phyloP scores from a whole-genome alignment of 1,140 invertebrate species.

The Oppia nitens region DNA sequence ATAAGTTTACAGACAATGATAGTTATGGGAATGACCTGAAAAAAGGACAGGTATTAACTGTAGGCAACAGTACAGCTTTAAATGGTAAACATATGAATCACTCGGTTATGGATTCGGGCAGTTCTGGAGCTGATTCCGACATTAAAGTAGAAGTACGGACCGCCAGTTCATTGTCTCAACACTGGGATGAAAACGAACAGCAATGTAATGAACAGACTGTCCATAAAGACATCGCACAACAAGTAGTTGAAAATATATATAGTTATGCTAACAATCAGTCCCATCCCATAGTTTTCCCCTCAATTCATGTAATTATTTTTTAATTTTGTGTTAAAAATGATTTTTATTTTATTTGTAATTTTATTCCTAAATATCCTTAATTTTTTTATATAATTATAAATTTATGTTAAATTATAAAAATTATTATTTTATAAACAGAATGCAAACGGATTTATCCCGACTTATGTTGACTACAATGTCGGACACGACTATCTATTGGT shows the following conservation, averaged over 20 bases:
- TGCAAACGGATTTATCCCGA: conserved; percentile 69
- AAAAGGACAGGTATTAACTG: neutral
- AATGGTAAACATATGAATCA: neutral
- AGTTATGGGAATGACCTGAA: neutral
- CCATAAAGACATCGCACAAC: conserved; percentile 29
- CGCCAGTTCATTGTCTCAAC: conserved; percentile 52
- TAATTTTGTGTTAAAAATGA: neutral
- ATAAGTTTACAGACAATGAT: neutral
- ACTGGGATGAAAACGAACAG: conserved; percentile 33
- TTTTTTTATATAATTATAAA: neutral
- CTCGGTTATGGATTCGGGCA: conserved; percentile 35
- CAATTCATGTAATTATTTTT: conserved; percentile 19
- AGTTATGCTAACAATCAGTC: conserved; percentile 77
- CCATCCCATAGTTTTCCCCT: conserved; percentile 38
- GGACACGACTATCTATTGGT: conserved; percentile 69
- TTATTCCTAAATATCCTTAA: neutral
- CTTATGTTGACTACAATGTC: conserved; percentile 69
- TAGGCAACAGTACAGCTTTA: neutral
- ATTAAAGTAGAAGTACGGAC: conserved; percentile 70
- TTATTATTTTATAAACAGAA: conserved; percentile 36
- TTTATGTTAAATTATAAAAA: neutral
- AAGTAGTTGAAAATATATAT: conserved; percentile 37
- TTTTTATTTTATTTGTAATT: neutral
- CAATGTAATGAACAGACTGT: conserved; percentile 29
- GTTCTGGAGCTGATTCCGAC: conserved; percentile 68